Conservation (phyloP, 2,888 invertebrate genomes). For the Seira ritae region DNA sequence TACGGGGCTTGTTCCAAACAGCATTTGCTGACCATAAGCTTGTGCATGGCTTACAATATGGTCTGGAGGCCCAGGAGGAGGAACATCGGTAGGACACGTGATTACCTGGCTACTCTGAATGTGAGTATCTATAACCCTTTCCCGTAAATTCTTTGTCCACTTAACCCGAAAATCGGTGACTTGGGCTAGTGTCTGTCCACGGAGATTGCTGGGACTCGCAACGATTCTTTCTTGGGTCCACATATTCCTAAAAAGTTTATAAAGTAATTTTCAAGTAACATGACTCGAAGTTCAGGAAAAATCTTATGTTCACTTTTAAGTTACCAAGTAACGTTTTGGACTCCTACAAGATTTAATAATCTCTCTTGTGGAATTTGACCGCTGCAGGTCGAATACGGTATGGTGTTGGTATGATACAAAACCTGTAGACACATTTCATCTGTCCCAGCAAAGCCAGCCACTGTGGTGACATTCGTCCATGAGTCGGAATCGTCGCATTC, state of each 20-base stretch:
- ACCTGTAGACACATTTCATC: conserved; percentile 44
- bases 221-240: conserved; percentile 10
- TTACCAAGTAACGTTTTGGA: conserved; percentile 32
- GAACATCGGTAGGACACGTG: background rate
- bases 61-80: background rate
- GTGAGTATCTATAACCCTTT: background rate
- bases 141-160: conserved; percentile 12
- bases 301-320: too few relatives aligned
- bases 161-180: background rate
- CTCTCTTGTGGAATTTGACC: conserved; percentile 4
- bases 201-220: background rate
- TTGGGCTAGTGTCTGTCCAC: background rate
- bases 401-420: conserved; percentile 10
- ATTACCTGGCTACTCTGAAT: background rate
- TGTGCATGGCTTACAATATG: background rate
- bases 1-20: background rate
- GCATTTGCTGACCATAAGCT: background rate
- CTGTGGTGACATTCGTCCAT: conserved; percentile 24
- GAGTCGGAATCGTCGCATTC: conserved; percentile 39
- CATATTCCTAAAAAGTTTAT: conserved; percentile 28
- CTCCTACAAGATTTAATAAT: conserved; percentile 9
- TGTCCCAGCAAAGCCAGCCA: conserved; percentile 34
- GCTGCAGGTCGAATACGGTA: background rate
- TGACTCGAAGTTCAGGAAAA: too few relatives aligned
- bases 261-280: too few relatives aligned